phyloP scores from a whole-genome alignment of 2,113 vertebrate species.

The Pristiophorus japonicus region DNA sequence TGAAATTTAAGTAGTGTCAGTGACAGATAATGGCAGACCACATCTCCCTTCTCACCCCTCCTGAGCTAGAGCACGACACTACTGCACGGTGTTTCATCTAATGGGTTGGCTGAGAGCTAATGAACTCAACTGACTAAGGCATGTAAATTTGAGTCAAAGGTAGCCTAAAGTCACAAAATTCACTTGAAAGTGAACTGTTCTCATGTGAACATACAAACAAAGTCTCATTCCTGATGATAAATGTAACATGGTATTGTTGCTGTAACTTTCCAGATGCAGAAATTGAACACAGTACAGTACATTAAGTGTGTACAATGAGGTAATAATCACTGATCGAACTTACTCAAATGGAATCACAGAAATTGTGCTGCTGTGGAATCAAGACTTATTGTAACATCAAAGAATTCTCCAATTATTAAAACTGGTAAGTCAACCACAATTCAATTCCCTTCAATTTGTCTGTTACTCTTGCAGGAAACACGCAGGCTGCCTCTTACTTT shows the following conservation, averaged over 20 bases:
- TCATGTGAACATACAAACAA: background rate
- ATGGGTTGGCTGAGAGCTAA: background rate
- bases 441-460: background rate
- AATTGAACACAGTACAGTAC: background rate
- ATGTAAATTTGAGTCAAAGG: background rate
- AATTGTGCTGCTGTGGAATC: background rate
- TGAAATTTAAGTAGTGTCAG: background rate
- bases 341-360: background rate
- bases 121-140: background rate
- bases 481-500: background rate
- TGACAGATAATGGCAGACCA: background rate
- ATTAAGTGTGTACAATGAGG: background rate
- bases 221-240: background rate
- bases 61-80: too few species aligned
- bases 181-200: background rate
- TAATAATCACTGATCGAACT: background rate
- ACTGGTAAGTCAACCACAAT: background rate
- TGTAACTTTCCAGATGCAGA: background rate
- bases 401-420: background rate
- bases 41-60: background rate
- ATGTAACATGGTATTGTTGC: background rate
- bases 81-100: background rate
- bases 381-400: background rate
- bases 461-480: conserved; percentile 18
- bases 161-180: background rate